A percentile compares a stretch with the other conserved stretches of the same genome.
Conservation (phyloP, 2,888 invertebrate species). For the Melipona bicolor region DNA sequence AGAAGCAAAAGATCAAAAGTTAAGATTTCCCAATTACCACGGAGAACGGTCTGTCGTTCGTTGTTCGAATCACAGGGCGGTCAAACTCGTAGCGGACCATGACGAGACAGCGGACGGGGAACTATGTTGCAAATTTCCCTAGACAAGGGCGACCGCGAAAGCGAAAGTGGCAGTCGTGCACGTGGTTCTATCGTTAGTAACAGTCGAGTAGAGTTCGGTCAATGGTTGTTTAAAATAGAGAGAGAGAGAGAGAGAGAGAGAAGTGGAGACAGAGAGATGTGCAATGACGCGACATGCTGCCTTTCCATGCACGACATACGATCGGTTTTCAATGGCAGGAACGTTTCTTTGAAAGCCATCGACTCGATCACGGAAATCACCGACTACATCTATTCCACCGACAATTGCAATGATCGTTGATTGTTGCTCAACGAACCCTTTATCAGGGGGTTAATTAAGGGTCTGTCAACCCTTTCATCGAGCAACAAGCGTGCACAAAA, state of each 20-base stretch:
- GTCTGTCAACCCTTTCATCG: conserved; percentile 18
- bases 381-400: not conserved
- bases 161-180: conserved; percentile 58
- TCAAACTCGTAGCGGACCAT: not conserved
- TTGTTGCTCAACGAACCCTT: conserved; percentile 41
- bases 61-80: not conserved
- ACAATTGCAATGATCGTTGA: conserved; percentile 26
- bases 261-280: conserved; percentile 47
- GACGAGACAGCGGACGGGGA: not conserved
- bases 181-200: conserved; percentile 73
- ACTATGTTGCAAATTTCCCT: conserved; percentile 35
- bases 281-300: conserved; percentile 63
- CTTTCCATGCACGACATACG: conserved; percentile 64
- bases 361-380: conserved; percentile 9
- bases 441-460: conserved; percentile 17
- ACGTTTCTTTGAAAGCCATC: conserved; percentile 52
- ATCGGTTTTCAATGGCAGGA: conserved; percentile 67
- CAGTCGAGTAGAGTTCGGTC: conserved; percentile 78
- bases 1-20: not conserved
- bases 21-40: not conserved
- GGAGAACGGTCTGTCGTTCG: no score
- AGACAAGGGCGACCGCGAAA: conserved; percentile 47
- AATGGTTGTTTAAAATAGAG: conserved; percentile 80
- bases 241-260: conserved; percentile 50
- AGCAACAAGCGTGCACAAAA: not conserved